Evolutionary conservation across 64 coral and sea anemone species (phyloP), one percentile per base, ranked within the genome.

Genomic region (Pocillopora verrucosa): DNA sequence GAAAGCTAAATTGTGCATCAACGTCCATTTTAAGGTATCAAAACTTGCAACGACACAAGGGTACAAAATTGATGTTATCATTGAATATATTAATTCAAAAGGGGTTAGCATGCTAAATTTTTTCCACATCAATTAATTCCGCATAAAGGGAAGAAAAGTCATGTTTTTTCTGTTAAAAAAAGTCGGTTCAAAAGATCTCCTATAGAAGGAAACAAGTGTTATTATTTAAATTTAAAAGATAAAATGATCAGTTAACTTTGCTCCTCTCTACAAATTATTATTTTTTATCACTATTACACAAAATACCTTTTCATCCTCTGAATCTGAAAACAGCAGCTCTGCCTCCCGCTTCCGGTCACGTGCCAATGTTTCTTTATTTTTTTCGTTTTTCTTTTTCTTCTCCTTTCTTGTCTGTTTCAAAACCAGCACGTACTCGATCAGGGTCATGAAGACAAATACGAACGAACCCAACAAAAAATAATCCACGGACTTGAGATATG

Each of bases 391-490:
- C 67, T 58, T 91, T 34, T 77, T 67, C 34, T 62, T 86, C 73
- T 82, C 76, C 73, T 92, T 92, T 63, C 90, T 92, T 10, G 73
- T 72, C 16, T 92, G 82, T 41, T 92, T 92, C 45, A 92, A 45
- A 3, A 92, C 90, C 45, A 92, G 38, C 75, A 92, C 90, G 74
- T 92, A 92, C 61, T 92, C 90, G 58, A 96, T 84, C 34, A 96
- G 87, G n/a, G 87, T 88, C 94, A 96, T 96, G 58, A 96, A 96
- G 16, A 96, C 91, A 65, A 96, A 96, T 0, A 92, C 88, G 34
- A 96, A 96, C 7, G 94, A 96, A 9, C 82, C 89, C 59, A 96
- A 80, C 13, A 96, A 61, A 58, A 96, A 96, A 35, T 96, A 96
- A 80, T 96, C 94, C 13, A 96, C 83, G 2, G 94, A 92, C 67